Base-by-base conservation (phyloP, 2,113 vertebrate species). In the Centropristis striata region DNA sequence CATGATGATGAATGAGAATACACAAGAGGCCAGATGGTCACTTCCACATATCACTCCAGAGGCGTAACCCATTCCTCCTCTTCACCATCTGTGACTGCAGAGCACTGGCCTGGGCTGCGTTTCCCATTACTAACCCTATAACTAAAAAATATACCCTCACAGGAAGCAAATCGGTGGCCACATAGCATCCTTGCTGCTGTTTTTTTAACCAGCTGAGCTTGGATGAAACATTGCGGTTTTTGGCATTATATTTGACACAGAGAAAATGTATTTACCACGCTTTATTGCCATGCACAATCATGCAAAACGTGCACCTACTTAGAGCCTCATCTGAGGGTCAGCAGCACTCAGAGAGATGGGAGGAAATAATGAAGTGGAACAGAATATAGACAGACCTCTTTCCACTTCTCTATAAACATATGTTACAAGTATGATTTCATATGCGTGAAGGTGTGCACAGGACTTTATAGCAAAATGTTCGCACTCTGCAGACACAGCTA, bases 1-100 rank as follows among this genome's bases (percentile, higher is more conserved):
- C 84, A 86, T 80, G 71, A 91, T 88, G 87, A 92, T 89, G 81
- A 66, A 89, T 89, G 74, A 57, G 70, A 72, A 84, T 78, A 76
- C 72, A 83, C 72, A 69, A 54, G 72, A 75, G 84, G 69, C 71
- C 88, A 89, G 88, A 90, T 85, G 90, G 86, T 85, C 86, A 86
- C 80, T 79, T 92, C 86, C 86, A 78, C 83, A 71, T 78, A 79
- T 92, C 82, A 67, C 81, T 89, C 73, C 67, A 83, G 86, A 82
- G 80, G 51, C 59, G 6, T 79, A 79, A 88, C 72, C 69, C 83
- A 83, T 84, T 85, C 90, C 84, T 87, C 66, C 79, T 83, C 75
- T 83, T 80, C 75, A 84, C 73, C 83, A 80, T 90, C 88, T 92
- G 80, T 88, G 87, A 92, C 88, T 36, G 51, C 42, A 58, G 27